These are phyloP conservation scores for Saxidomus purpurata DNA, from an alignment of 1,140 invertebrate genomes.

Conservation along the genomic window DNA sequence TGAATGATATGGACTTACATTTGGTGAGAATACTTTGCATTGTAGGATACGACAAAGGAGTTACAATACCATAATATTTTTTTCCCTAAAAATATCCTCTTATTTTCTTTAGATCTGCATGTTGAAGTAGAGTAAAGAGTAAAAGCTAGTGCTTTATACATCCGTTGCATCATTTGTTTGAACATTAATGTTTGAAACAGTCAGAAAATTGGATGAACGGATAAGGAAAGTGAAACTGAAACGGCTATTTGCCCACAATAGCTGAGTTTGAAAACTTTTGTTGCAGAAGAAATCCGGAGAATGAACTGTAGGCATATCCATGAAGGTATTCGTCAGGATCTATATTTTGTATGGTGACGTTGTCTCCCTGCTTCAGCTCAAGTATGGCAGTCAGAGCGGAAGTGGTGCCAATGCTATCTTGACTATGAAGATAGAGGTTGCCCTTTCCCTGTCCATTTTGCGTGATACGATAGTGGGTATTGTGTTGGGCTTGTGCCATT, in stretches of 20 bases:
- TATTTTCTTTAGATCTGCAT: too few relatives aligned
- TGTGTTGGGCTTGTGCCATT: background rate
- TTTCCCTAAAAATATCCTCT: too few relatives aligned
- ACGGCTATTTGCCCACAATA: background rate
- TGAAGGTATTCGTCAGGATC: background rate
- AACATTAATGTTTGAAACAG: too few relatives aligned
- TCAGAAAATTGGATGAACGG: too few relatives aligned
- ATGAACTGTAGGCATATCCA: constrained; percentile 10
- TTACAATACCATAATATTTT: too few relatives aligned
- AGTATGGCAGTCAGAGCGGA: background rate
- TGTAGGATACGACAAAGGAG: too few relatives aligned
- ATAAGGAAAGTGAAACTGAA: too few relatives aligned
- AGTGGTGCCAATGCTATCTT: background rate
- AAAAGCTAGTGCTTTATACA: too few relatives aligned
- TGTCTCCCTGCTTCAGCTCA: constrained; percentile 7
- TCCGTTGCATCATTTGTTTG: too few relatives aligned
- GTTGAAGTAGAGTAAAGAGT: too few relatives aligned
- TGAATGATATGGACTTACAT: too few relatives aligned
- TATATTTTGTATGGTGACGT: background rate
- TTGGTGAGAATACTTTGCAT: too few relatives aligned
- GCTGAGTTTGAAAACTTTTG: background rate
- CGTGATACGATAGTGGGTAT: background rate
- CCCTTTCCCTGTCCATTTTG: background rate
- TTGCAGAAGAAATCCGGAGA: constrained; percentile 29
- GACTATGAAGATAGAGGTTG: background rate